phyloP scores from a whole-genome alignment of 2,888 invertebrate genomes.

The Nemurella pictetii region DNA sequence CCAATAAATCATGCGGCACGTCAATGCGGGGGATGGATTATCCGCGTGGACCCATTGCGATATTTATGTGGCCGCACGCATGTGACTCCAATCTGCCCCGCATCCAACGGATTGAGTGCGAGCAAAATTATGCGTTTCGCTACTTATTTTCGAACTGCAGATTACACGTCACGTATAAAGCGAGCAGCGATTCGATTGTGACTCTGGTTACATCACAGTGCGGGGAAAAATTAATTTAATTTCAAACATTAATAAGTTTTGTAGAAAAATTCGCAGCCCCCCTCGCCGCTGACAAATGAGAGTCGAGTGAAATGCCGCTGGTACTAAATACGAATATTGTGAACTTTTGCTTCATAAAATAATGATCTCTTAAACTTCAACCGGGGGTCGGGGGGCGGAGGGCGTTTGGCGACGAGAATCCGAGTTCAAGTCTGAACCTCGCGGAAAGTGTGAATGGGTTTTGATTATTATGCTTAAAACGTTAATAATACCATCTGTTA shows the following conservation, averaged over 20 bases:
- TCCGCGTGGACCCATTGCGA: neutral
- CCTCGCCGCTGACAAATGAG: neutral
- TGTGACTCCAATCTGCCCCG: neutral
- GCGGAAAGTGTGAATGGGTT: conserved; percentile 28
- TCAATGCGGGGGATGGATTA: conserved; percentile 33
- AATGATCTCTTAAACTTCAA: conserved; percentile 23
- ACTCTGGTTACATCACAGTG: too few species aligned
- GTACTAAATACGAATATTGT: neutral
- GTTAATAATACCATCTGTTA: conserved; percentile 37
- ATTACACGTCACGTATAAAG: conserved; percentile 4
- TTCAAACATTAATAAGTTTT: neutral
- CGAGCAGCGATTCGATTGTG: neutral
- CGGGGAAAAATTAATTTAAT: neutral
- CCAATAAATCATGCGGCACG: conserved; percentile 35
- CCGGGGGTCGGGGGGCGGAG: neutral
- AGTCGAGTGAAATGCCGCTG: neutral
- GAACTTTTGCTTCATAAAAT: conserved; percentile 11
- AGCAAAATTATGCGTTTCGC: neutral
- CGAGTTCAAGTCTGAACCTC: neutral
- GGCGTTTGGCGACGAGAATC: neutral
- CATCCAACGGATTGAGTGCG: neutral
- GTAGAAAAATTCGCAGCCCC: neutral
- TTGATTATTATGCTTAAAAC: conserved; percentile 31
- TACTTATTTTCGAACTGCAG: neutral
- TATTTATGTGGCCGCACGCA: conserved; percentile 25